These are phyloP conservation scores for Crotophaga sulcirostris DNA, from an alignment of 2,113 vertebrate genomes.

Conservation along the genomic window DNA sequence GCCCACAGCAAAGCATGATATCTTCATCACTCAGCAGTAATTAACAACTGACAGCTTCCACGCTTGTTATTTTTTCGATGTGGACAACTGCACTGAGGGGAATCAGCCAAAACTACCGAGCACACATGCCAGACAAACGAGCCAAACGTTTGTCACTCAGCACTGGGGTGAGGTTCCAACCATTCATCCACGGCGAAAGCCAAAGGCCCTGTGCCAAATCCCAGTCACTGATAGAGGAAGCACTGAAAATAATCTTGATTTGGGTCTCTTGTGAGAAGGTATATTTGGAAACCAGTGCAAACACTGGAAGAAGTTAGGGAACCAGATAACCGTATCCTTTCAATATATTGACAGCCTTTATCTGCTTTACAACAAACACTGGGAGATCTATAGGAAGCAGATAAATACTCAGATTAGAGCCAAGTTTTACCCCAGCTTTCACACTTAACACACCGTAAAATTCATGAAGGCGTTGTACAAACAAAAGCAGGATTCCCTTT, in stretches of 20 bases:
- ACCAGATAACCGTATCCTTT: constrained; percentile 1
- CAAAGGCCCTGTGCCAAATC: background rate
- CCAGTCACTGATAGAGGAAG: background rate
- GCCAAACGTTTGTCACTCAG: background rate
- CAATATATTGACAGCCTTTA: constrained; percentile 8
- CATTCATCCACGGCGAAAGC: background rate
- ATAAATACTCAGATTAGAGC: background rate
- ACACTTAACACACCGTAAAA: background rate
- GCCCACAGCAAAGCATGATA: background rate
- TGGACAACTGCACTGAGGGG: background rate
- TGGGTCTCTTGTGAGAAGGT: background rate
- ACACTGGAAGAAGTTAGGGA: background rate
- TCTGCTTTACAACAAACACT: background rate
- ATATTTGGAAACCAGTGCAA: background rate
- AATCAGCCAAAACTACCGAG: constrained; percentile 3
- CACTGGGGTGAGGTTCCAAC: background rate
- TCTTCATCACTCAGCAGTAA: background rate
- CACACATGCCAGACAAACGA: background rate
- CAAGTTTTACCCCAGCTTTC: constrained; percentile 8
- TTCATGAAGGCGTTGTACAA: background rate
- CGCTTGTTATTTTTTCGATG: background rate
- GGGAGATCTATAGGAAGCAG: background rate
- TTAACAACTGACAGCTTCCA: constrained; percentile 1
- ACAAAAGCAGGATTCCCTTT: background rate
- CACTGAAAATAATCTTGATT: background rate